Evolutionary conservation across 2,888 invertebrate species (phyloP), one percentile per base, ranked within the genome.

Genomic region (Pseudanteris insignis): DNA sequence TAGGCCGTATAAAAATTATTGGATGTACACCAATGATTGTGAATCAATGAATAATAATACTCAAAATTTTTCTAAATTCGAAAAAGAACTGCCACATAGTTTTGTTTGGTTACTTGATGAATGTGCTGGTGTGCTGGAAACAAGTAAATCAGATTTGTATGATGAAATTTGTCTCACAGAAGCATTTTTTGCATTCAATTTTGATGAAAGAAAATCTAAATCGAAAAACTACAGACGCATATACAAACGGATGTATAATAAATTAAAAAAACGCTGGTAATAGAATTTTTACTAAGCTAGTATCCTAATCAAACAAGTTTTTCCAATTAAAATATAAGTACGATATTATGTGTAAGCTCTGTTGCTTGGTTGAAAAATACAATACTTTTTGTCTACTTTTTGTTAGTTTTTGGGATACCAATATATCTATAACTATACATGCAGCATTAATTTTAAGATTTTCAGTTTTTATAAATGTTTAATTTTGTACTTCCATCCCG

Each of bases 71-170:
- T 30, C 11, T 21, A 36, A 6, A 9, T 65, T 78, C 8, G 73
- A 78, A 29, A 73, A 70, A 47, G 67, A 73, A 26, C 62, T 81
- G 4, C 78, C 81, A 1, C 21, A 63, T 1, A 76, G 67, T 59
- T 82, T 81, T 63, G 68, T 70, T 4, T 82, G 81, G 81, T 62
- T 82, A 3, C 50, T 82, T 6, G 73, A 72, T 25, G 80, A 80
- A 59, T 81, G 80, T 50, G 75, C 81, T 1, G 61, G 61, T 29
- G 46, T 71, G 15, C 38, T 75, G 2, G 78, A 80, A 68, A 77
- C 78, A 69, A 55, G 69, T 1, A 54, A 64, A 0, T 70, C 74
- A 43, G 76, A 78, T 55, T 67, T 82, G 2, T 81, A 81, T 51
- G 70, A 73, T 36, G 78, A 81, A 68, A 66, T 81, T 6, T 74